Conservation (phyloP, 1,140 invertebrate genomes). For the Parasteatoda tepidariorum region DNA sequence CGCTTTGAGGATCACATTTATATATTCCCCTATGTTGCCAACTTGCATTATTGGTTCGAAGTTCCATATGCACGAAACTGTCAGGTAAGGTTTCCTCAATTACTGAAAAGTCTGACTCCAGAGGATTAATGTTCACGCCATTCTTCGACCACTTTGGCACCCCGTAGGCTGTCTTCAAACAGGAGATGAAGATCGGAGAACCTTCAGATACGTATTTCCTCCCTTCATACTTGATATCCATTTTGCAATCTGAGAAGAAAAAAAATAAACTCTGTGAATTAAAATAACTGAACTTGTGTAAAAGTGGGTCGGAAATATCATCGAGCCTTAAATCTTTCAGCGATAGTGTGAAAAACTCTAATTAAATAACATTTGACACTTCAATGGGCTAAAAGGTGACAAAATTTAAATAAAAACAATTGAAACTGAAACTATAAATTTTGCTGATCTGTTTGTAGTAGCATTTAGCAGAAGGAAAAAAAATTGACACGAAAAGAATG, state of each 20-base stretch:
- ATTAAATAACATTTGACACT: too few relatives aligned
- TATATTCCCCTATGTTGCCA: slow-evolving; percentile 48
- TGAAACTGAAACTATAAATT: too few relatives aligned
- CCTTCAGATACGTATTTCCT: slow-evolving; percentile 50
- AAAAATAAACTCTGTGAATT: too few relatives aligned
- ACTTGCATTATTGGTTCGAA: neutral
- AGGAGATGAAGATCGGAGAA: slow-evolving; percentile 35
- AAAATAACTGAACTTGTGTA: too few relatives aligned
- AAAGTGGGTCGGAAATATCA: too few relatives aligned
- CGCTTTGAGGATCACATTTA: slow-evolving; percentile 42
- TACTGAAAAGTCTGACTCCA: neutral
- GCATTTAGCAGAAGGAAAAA: too few relatives aligned
- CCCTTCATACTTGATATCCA: slow-evolving; percentile 56
- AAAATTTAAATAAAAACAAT: too few relatives aligned
- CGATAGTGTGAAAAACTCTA: too few relatives aligned
- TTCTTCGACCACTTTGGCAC: slow-evolving; percentile 58
- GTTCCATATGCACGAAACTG: neutral
- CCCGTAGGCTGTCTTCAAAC: slow-evolving; percentile 39
- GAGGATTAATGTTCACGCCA: neutral
- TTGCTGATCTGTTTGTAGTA: too few relatives aligned
- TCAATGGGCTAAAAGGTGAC: too few relatives aligned
- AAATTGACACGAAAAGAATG: too few relatives aligned
- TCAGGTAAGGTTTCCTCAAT: neutral
- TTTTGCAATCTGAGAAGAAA: neutral
- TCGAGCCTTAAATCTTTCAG: too few relatives aligned